Conservation (phyloP, 2,113 vertebrate genomes). For the Oceanites oceanicus region DNA sequence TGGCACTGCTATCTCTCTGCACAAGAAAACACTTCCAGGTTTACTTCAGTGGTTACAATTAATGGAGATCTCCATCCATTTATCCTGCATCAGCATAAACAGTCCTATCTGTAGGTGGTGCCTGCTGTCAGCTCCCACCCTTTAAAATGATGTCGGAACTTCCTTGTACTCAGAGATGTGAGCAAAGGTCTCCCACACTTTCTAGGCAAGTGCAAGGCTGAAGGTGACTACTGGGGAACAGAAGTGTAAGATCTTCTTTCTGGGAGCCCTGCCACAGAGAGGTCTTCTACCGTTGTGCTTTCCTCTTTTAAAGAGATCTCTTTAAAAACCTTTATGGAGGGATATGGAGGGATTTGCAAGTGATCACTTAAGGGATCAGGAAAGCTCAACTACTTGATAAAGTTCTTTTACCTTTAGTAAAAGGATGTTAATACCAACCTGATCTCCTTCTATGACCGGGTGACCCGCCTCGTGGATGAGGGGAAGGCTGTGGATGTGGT, state of each 20-base stretch:
- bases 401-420: background rate
- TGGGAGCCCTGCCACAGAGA: background rate
- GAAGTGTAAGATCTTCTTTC: background rate
- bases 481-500: too few species aligned
- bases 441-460: too few species aligned
- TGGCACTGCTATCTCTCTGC: background rate
- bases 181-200: background rate
- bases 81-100: constrained; percentile 27
- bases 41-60: background rate
- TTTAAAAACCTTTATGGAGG: background rate
- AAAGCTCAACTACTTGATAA: background rate
- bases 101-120: constrained; percentile 23
- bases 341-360: background rate
- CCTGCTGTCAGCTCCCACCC: constrained; percentile 21
- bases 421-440: background rate
- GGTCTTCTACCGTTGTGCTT: background rate
- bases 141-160: background rate
- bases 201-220: background rate
- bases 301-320: background rate
- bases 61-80: constrained; percentile 27
- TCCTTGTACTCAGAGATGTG: background rate
- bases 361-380: background rate
- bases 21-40: constrained; percentile 30
- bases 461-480: too few species aligned
- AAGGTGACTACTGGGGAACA: background rate